Conservation (phyloP, 2,113 vertebrate genomes). For the Calidris pugnax region DNA sequence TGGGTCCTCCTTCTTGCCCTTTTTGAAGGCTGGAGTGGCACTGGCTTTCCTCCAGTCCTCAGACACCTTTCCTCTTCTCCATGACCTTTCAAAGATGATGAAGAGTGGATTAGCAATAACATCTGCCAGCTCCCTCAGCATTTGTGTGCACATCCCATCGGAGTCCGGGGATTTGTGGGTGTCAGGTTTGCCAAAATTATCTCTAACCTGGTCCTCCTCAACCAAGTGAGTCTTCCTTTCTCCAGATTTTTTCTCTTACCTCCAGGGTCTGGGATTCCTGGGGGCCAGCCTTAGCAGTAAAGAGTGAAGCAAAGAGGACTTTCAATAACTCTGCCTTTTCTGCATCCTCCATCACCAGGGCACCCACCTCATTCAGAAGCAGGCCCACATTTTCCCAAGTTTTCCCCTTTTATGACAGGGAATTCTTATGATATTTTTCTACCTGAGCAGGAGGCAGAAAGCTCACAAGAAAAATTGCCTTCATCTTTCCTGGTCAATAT, state of each 20-base stretch:
- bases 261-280: background rate
- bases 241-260: background rate
- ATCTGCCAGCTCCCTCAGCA: background rate
- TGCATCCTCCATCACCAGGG: background rate
- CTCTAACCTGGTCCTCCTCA: background rate
- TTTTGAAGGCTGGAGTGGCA: background rate
- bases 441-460: background rate
- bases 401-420: background rate
- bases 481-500: background rate
- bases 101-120: background rate
- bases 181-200: background rate
- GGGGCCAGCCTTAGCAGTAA: background rate
- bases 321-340: background rate
- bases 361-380: background rate
- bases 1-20: background rate
- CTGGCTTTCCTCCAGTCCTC: background rate
- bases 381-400: background rate
- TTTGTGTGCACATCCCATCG: background rate
- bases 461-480: background rate
- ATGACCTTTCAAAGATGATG: background rate
- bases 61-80: background rate
- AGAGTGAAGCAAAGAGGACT: background rate
- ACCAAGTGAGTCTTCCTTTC: background rate
- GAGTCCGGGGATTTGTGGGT: background rate
- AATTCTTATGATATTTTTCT: background rate